Evolutionary conservation across 2,113 vertebrate species (phyloP), one percentile per base, ranked within the genome.

Genomic region (Cranoglanis bouderius): DNA sequence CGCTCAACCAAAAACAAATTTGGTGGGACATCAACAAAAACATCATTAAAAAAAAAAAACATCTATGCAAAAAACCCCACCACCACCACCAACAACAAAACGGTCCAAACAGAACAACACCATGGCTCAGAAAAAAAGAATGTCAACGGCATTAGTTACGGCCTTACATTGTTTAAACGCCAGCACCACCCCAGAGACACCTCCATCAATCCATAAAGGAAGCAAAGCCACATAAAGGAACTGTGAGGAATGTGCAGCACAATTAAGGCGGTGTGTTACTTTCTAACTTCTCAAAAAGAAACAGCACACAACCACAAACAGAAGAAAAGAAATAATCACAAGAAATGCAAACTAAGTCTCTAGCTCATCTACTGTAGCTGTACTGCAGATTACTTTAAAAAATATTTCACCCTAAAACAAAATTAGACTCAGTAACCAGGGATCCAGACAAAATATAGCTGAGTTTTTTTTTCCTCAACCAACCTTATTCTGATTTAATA

Each of bases 161-260:
- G 67, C 87, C 49, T 84, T 80, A 88, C 80, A 88, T 90, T 87
- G 84, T 88, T 88, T 83, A 87, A 83, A 86, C 9, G 21, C 38
- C 80, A 88, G 85, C 81, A 57, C 82, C 57, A 72, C 87, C 87
- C 85, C 72, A 61, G 81, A 89, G 90, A 87, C 70, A 72, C 77
- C 51, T 87, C 85, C 78, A 70, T 74, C 85, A 80, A 81, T 77
- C 87, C 32, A 82, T 46, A 77, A 89, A 67, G 70, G 70, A 40
- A 84, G 19, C 32, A 84, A 32, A 84, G 14, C 43, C 32, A 49
- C 87, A 61, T 90, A 84, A 72, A 87, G 72, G 61, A 89, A 38
- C 72, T 29, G 14, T 80, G 16, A n/a, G 59, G 85, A 90, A 88
- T 78, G 80, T 72, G 86, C 26, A 84, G 80, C 70, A 78, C 77